phyloP scores from a whole-genome alignment of 2,113 vertebrate genomes.

The Entosphenus tridentatus region DNA sequence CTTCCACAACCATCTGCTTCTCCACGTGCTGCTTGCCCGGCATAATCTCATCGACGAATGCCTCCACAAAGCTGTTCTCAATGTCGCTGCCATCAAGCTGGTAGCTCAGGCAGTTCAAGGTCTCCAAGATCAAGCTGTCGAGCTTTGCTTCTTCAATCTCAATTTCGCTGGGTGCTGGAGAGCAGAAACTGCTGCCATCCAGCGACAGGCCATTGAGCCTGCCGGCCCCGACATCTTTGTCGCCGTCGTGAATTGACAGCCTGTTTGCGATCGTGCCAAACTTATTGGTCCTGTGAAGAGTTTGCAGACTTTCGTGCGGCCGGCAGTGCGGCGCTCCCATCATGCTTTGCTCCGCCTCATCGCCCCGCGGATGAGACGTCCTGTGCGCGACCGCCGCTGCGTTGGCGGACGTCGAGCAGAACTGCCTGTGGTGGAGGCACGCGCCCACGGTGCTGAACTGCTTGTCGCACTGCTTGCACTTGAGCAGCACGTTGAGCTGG shows the following conservation, averaged over 20 bases:
- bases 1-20: too few relatives aligned
- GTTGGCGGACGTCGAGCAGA: neutral
- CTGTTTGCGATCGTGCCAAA: too few relatives aligned
- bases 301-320: too few relatives aligned
- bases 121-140: constrained; percentile 87
- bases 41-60: constrained; percentile 69
- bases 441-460: constrained; percentile 72
- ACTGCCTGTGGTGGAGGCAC: constrained; percentile 78
- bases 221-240: neutral
- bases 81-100: constrained; percentile 76
- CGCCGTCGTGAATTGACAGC: neutral
- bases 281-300: too few relatives aligned
- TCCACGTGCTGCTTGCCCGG: too few relatives aligned
- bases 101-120: constrained; percentile 64
- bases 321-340: too few relatives aligned
- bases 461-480: constrained; percentile 79
- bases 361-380: too few relatives aligned
- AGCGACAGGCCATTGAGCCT: constrained; percentile 2
- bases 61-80: constrained; percentile 94
- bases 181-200: neutral
- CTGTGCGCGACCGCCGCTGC: too few relatives aligned
- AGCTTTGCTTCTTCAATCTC: constrained; percentile 74
- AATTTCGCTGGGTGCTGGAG: constrained; percentile 14
- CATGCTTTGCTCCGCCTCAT: too few relatives aligned
- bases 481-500: constrained; percentile 76